Evolutionary conservation across 2,888 invertebrate species (phyloP).

Genomic region (Nomada goodeniana): DNA sequence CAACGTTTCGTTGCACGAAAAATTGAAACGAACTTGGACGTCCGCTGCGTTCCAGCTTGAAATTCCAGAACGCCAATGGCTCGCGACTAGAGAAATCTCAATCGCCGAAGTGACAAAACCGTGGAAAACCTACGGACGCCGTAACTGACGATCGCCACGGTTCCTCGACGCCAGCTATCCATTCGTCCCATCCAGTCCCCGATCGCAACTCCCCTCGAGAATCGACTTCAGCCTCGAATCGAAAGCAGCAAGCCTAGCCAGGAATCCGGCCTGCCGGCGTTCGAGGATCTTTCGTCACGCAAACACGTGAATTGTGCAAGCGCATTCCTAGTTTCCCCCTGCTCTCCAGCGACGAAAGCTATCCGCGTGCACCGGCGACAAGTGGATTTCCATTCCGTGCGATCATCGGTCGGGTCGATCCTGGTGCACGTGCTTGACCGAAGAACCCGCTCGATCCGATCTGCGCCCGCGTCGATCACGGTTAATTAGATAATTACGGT

Average conservation of each 20-base stretch:
- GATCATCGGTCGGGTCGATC: not conserved
- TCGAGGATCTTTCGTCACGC: slow-evolving; percentile 36
- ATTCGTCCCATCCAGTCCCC: not conserved
- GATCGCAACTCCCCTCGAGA: slow-evolving; percentile 1
- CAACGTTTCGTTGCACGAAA: no score
- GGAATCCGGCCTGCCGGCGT: slow-evolving; percentile 11
- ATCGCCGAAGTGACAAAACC: no score
- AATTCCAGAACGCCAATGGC: no score
- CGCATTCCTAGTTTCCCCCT: slow-evolving; percentile 43
- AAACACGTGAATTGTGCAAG: slow-evolving; percentile 52
- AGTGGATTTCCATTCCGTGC: not conserved
- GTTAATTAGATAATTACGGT: slow-evolving; percentile 21
- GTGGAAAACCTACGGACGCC: no score
- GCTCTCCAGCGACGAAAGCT: slow-evolving; percentile 1
- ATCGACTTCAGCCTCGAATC: slow-evolving; percentile 1
- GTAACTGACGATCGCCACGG: no score
- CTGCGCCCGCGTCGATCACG: not conserved
- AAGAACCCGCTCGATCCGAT: not conserved
- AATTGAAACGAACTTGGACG: no score
- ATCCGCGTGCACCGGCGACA: not conserved
- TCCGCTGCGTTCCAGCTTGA: no score
- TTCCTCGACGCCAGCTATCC: no score
- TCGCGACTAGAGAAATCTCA: no score
- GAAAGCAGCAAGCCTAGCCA: slow-evolving; percentile 2
- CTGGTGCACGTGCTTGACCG: no score